A percentile compares a stretch with the other conserved stretches of the same genome.
phyloP scores from a whole-genome alignment of 2,888 invertebrate species.

The Leucozona laternaria region DNA sequence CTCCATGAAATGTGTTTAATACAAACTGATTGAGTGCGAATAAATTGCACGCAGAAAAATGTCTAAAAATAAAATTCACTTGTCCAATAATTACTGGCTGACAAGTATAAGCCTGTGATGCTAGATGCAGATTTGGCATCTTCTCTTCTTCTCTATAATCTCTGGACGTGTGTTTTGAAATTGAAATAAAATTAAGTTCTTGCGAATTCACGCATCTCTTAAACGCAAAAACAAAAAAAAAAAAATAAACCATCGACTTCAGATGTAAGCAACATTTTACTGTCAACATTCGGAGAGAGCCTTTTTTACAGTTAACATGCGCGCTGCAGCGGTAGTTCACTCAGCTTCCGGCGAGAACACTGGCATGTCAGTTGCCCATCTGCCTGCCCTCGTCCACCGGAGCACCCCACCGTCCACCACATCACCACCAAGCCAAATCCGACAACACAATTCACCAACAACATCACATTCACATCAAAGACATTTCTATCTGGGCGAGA shows the following conservation, averaged over 20 bases:
- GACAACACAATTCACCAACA: conserved; percentile 55
- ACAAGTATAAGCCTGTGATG: background rate
- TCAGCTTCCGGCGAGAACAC: conserved; percentile 74
- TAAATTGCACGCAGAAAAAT: no score
- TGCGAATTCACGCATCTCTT: conserved; percentile 35
- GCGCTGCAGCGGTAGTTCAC: conserved; percentile 51
- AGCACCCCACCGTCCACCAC: conserved; percentile 7
- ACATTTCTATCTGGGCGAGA: conserved; percentile 74
- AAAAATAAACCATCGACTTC: background rate
- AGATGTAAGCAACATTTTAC: conserved; percentile 42
- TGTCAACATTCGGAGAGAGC: conserved; percentile 37
- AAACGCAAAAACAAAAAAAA: background rate
- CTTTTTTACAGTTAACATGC: conserved; percentile 47
- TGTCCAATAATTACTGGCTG: background rate
- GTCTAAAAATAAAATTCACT: no score
- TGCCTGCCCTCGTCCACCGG: conserved; percentile 52
- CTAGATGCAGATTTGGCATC: background rate
- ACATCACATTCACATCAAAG: conserved; percentile 49
- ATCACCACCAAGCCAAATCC: conserved; percentile 16
- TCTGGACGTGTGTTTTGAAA: conserved; percentile 20
- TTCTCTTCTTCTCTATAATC: conserved; percentile 39
- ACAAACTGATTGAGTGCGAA: no score
- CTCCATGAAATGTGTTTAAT: no score
- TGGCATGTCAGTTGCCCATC: conserved; percentile 68
- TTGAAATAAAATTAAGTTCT: conserved; percentile 39